A percentile compares a stretch with the other conserved stretches of the same genome.
Conservation (phyloP, 2,113 vertebrate species). For the Xyrauchen texanus region DNA sequence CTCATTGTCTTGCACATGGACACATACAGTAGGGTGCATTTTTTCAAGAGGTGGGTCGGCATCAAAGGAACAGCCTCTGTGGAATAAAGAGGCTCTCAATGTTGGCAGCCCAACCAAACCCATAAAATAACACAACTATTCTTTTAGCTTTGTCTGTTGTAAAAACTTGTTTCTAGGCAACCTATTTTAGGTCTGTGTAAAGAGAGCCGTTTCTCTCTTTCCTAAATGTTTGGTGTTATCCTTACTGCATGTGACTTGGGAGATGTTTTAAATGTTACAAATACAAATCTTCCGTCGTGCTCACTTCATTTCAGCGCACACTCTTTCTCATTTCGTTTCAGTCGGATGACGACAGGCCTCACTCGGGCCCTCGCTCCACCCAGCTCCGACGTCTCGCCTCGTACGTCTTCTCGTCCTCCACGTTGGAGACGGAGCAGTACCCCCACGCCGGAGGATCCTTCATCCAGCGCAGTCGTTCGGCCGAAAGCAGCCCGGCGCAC, state of each 20-base stretch:
- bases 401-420: conserved; percentile 98
- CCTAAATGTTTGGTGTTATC: conserved; percentile 47
- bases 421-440: conserved; percentile 97
- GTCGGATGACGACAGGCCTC: conserved; percentile 93
- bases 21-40: not conserved
- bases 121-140: not conserved
- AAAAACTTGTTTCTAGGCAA: conserved; percentile 42
- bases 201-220: conserved; percentile 31
- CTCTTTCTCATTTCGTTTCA: conserved; percentile 85
- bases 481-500: conserved; percentile 97
- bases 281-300: conserved; percentile 11
- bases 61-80: not conserved
- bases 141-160: conserved; percentile 39
- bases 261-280: conserved; percentile 34
- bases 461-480: conserved; percentile 98
- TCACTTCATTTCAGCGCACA: conserved; percentile 74
- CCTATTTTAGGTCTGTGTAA: conserved; percentile 31
- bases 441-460: conserved; percentile 88
- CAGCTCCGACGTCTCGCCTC: conserved; percentile 98
- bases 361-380: conserved; percentile 90
- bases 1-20: conserved; percentile 59
- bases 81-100: conserved; percentile 19
- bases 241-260: conserved; percentile 39
- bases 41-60: conserved; percentile 22
- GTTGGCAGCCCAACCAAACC: not conserved